A percentile compares a stretch with the other conserved stretches of the same genome.
Evolutionary conservation across 1,140 invertebrate species (phyloP).

Genomic region (Monochamus saltuarius): DNA sequence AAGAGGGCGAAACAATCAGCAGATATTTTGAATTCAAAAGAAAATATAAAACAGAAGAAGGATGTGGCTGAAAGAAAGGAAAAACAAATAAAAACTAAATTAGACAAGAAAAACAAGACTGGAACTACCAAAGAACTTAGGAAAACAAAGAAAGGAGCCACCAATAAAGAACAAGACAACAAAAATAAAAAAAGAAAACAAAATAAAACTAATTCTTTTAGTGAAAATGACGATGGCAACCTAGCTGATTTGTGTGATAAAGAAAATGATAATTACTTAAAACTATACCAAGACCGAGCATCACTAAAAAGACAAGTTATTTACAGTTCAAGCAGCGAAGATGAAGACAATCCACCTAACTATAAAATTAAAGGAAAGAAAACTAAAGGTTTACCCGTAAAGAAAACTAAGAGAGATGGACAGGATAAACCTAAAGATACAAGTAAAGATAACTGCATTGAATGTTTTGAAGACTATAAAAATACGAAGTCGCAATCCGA

Average conservation of each 20-base stretch:
- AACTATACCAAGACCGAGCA: not conserved
- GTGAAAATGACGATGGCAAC: not conserved
- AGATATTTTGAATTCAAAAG: conserved; percentile 7
- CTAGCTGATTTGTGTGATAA: conserved; percentile 3
- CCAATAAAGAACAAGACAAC: conserved; percentile 4
- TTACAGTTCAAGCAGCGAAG: conserved; percentile 1
- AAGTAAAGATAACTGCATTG: conserved; percentile 1
- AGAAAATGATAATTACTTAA: conserved; percentile 1
- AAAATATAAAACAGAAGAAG: conserved; percentile 7
- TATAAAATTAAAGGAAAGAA: conserved; percentile 6
- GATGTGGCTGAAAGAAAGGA: conserved; percentile 15
- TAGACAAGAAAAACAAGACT: too few relatives aligned
- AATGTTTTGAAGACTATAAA: conserved; percentile 7
- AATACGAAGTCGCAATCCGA: conserved; percentile 5
- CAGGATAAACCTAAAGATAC: not conserved
- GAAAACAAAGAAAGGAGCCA: not conserved
- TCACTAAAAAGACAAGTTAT: too few relatives aligned
- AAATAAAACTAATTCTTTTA: not conserved
- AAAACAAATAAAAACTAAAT: conserved; percentile 5
- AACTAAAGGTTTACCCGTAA: conserved; percentile 9
- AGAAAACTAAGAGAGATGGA: not conserved
- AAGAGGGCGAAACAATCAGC: conserved; percentile 9
- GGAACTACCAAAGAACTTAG: not conserved
- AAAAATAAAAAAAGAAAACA: not conserved
- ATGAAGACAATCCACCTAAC: conserved; percentile 1